Evolutionary conservation across 2,797 vertebrate genomes (phyloP).

Genomic region (Spheniscus humboldti): DNA sequence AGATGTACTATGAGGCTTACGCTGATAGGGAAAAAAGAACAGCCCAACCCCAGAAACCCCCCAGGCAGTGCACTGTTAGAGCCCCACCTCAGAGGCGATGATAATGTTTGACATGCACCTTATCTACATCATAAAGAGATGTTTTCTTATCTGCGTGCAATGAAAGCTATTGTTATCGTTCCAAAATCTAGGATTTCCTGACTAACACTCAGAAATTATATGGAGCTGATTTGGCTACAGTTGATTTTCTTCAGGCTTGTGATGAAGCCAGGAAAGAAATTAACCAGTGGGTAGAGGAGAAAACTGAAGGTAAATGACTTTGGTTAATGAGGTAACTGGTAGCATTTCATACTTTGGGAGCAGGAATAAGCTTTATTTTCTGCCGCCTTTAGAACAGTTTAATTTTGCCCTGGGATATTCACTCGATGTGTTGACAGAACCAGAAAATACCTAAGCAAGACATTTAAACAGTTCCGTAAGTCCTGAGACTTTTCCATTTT

Average conservation of each 20-base stretch:
- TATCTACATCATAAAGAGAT: neutral
- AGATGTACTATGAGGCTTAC: neutral
- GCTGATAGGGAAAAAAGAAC: neutral
- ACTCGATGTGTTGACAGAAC: neutral
- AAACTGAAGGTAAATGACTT: conserved; percentile 82
- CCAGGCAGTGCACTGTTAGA: neutral
- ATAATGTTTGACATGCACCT: neutral
- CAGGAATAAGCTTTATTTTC: neutral
- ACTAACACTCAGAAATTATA: conserved; percentile 81
- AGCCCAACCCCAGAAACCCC: neutral
- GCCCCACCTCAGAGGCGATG: neutral
- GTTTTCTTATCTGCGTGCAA: neutral
- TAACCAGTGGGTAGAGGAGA: conserved; percentile 89
- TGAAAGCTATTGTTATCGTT: neutral
- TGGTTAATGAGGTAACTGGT: neutral
- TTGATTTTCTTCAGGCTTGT: conserved; percentile 82
- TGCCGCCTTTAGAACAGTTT: neutral
- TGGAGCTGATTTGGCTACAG: conserved; percentile 81
- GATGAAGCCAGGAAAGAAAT: conserved; percentile 80
- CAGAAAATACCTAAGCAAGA: neutral
- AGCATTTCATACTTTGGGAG: neutral
- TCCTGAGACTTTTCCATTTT: neutral
- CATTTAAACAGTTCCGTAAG: neutral
- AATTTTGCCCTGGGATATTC: neutral
- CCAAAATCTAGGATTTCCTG: conserved; percentile 80